Evolutionary conservation across 2,113 vertebrate species (phyloP), one percentile per base, ranked within the genome.

Genomic region (Toxostoma redivivum): DNA sequence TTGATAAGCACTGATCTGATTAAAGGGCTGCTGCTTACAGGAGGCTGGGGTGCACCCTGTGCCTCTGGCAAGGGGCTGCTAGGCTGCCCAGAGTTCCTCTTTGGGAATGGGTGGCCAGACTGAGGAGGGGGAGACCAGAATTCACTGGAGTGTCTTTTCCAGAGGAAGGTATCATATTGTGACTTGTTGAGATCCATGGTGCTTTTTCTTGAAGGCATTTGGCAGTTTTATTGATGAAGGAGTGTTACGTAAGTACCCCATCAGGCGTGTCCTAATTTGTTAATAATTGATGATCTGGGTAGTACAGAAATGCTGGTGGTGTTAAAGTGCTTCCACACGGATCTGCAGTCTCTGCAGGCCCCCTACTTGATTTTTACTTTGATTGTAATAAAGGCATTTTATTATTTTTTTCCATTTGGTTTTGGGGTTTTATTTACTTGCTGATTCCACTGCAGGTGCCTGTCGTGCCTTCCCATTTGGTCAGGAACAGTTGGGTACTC

Each of bases 211-310:
- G 90, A 14, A 83, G 69, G 64, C 42, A 91, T 58, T 74, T 88
- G 82, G 77, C 89, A 89, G 73, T 57, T 73, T 56, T 90, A 91
- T 93, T 81, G 92, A 95, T 94, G 88, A 96, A 78, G 72, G 61
- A 54, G 35, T 62, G 58, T 96, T 94, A 86, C 65, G 30, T 93
- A 91, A 85, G 76, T 31, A 71, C 50, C 87, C 83, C 86, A 92
- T 94, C 87, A 85, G 80, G 88, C 90, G 71, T 74, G 54, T 62
- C 90, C 88, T 87, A 47, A 84, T 95, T 95, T 88, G 91, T 96
- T 92, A 94, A 96, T 94, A 94, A 96, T 95, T 90, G 72, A 95
- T 93, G 84, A 74, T 87, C 79, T 91, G 81, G 38, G 45, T 86
- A 76, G 80, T 50, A 83, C 67, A 69, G 95, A 79, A 82, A 57